phyloP scores from a whole-genome alignment of 2,888 invertebrate species.

The Mellilla xanthometata region DNA sequence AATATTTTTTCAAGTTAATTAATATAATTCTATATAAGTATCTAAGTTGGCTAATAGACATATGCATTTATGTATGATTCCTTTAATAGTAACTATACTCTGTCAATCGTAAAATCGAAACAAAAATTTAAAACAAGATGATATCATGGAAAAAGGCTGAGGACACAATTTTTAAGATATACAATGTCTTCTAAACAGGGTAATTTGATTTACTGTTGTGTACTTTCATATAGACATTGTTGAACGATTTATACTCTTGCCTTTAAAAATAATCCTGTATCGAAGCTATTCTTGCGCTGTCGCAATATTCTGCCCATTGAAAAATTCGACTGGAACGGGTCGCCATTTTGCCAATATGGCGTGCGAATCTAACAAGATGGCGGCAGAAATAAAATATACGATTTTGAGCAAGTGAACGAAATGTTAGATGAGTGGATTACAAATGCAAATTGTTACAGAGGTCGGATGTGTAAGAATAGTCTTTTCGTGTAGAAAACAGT shows the following conservation, averaged over 20 bases:
- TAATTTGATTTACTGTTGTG: constrained; percentile 78
- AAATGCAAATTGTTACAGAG: too few relatives aligned
- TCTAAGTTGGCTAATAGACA: too few relatives aligned
- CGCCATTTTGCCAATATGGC: too few relatives aligned
- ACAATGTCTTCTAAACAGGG: constrained; percentile 81
- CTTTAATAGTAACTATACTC: constrained; percentile 37
- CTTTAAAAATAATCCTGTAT: constrained; percentile 36
- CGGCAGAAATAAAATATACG: too few relatives aligned
- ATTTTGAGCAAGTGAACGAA: too few relatives aligned
- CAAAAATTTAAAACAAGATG: constrained; percentile 57
- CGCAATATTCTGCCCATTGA: too few relatives aligned
- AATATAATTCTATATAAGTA: too few relatives aligned
- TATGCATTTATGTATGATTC: too few relatives aligned
- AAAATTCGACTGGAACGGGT: too few relatives aligned
- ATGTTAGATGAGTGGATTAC: too few relatives aligned
- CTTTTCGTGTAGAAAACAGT: constrained; percentile 3
- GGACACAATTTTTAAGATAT: constrained; percentile 79
- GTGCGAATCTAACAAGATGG: too few relatives aligned
- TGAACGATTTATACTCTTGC: constrained; percentile 46
- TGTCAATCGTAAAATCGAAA: constrained; percentile 45
- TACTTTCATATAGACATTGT: constrained; percentile 58
- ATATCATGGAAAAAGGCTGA: constrained; percentile 82
- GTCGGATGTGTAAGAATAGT: not conserved
- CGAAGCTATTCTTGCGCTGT: not conserved
- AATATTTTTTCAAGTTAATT: too few relatives aligned